Percentiles rank a stretch among this genome's conserved stretches.
These are phyloP conservation scores for Mormyrops attenuatus DNA, from an alignment of 2,797 vertebrate species.

Conservation along the genomic window DNA sequence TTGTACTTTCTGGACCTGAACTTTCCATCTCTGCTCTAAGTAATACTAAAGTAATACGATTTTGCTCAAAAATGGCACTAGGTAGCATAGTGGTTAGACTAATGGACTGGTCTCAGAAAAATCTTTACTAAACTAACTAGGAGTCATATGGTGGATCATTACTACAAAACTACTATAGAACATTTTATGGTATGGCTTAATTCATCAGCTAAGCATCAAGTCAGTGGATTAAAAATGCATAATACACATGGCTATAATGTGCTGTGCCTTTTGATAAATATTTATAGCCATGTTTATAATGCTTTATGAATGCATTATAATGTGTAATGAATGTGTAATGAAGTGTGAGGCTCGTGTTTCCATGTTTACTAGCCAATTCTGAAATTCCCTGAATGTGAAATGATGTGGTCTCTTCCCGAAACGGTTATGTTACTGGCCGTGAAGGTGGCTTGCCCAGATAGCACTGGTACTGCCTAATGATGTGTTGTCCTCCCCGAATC, in stretches of 20 bases:
- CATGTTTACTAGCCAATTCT: neutral
- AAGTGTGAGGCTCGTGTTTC: neutral
- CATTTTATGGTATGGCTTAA: neutral
- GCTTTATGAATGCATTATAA: neutral
- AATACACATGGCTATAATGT: neutral
- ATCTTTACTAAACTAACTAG: neutral
- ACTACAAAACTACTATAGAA: neutral
- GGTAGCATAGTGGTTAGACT: neutral
- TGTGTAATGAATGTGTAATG: neutral
- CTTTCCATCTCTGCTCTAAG: neutral
- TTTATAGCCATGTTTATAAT: neutral
- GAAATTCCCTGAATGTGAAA: neutral
- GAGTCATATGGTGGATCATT: neutral
- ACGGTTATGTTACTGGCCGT: neutral
- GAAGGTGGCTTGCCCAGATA: neutral
- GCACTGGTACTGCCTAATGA: neutral
- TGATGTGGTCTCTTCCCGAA: neutral
- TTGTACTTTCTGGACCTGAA: neutral
- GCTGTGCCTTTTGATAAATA: neutral
- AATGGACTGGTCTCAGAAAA: neutral
- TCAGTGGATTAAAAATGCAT: neutral
- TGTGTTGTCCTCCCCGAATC: neutral
- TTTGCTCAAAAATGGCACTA: neutral
- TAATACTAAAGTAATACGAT: neutral
- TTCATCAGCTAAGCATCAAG: neutral